Evolutionary conservation across 2,797 vertebrate genomes (phyloP).

Genomic region (Halcyon chelicuti): DNA sequence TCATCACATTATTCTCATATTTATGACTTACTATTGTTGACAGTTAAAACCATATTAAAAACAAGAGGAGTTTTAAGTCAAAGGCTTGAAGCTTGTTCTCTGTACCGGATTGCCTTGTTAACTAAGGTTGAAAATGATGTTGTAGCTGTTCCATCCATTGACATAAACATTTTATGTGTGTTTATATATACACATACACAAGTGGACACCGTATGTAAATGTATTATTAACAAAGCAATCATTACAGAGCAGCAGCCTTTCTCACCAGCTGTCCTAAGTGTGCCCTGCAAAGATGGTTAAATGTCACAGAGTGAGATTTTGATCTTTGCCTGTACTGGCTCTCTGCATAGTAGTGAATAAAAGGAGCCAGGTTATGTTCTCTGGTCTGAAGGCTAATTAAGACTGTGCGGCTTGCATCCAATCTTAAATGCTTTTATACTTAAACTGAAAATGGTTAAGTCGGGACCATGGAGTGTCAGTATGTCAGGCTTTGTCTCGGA

Average conservation of each 20-base stretch:
- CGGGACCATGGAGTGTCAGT: background rate
- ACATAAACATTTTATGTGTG: background rate
- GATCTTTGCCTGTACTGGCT: background rate
- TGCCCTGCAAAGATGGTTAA: background rate
- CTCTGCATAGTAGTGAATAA: background rate
- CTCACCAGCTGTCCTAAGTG: background rate
- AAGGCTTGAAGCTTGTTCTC: background rate
- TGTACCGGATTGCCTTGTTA: background rate
- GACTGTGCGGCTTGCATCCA: background rate
- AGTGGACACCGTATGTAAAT: background rate
- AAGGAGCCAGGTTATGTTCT: background rate
- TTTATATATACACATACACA: background rate
- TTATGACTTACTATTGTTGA: background rate
- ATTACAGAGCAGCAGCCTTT: background rate
- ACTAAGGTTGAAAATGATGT: background rate
- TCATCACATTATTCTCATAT: background rate
- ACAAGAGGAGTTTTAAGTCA: background rate
- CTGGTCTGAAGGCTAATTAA: background rate
- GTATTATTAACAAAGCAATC: background rate
- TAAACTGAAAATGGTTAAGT: background rate
- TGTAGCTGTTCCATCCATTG: background rate
- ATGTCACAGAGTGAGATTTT: background rate
- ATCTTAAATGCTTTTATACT: background rate
- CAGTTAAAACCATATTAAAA: conserved; percentile 17
- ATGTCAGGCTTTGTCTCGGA: background rate